phyloP scores from a whole-genome alignment of 2,113 vertebrate genomes.

The Nothocercus julius region DNA sequence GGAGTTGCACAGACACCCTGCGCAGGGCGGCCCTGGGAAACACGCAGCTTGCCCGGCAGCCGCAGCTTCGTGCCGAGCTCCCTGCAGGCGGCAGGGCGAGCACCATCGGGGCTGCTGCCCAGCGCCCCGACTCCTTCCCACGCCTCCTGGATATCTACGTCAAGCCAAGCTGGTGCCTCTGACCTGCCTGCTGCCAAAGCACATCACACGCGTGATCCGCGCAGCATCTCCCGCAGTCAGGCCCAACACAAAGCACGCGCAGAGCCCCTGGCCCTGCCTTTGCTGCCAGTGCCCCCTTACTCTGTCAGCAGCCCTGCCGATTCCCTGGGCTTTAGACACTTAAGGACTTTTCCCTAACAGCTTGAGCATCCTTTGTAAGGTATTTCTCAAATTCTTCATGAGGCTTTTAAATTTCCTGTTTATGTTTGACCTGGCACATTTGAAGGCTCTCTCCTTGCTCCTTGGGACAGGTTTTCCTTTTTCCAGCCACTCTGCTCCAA shows the following conservation, averaged over 20 bases:
- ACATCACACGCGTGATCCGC: neutral
- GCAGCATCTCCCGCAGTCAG: neutral
- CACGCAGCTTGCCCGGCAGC: too few relatives aligned
- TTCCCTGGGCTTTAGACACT: neutral
- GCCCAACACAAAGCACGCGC: neutral
- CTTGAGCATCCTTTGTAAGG: neutral
- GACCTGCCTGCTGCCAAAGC: neutral
- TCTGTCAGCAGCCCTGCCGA: neutral
- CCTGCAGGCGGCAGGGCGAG: too few relatives aligned
- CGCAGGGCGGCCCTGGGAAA: too few relatives aligned
- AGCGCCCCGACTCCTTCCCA: too few relatives aligned
- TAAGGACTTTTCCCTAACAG: neutral
- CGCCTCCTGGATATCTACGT: neutral
- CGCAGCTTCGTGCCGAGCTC: too few relatives aligned
- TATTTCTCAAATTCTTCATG: neutral
- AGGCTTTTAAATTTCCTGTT: neutral
- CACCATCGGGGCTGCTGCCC: too few relatives aligned
- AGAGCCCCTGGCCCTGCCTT: neutral
- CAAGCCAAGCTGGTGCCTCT: neutral
- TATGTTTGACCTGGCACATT: neutral
- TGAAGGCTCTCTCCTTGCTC: neutral
- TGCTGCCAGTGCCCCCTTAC: fast-evolving
- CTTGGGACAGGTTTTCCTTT: neutral
- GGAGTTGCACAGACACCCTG: neutral
- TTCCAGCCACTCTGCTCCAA: neutral